Conservation (phyloP, 2,797 vertebrate species). For the Channallabes apus region DNA sequence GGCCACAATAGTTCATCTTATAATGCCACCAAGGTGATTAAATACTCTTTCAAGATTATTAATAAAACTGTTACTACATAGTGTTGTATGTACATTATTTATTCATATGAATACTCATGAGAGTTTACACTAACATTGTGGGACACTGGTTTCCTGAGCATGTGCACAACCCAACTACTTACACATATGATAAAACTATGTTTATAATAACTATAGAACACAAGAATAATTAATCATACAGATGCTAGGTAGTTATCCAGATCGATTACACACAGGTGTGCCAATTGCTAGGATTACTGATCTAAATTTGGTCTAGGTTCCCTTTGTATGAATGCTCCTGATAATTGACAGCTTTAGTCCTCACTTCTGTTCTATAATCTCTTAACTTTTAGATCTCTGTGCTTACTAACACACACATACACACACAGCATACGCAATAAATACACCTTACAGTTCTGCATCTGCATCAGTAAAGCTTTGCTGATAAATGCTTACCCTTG, state of each 20-base stretch:
- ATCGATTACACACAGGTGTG: not conserved
- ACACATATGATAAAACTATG: not conserved
- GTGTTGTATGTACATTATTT: not conserved
- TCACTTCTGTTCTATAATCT: not conserved
- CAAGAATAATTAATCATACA: not conserved
- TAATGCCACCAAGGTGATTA: not conserved
- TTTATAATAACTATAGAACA: not conserved
- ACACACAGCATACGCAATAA: not conserved
- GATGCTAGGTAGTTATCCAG: not conserved
- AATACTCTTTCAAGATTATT: not conserved
- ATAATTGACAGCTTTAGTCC: not conserved
- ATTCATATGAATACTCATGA: not conserved
- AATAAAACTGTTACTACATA: not conserved
- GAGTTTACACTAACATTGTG: not conserved
- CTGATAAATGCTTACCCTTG: conserved; percentile 60
- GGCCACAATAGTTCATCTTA: no score
- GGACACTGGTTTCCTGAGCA: not conserved
- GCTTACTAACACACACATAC: not conserved
- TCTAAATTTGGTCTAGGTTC: not conserved
- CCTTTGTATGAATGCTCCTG: not conserved
- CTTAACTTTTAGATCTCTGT: not conserved
- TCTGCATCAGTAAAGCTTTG: not conserved
- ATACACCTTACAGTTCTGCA: not conserved
- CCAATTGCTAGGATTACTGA: not conserved
- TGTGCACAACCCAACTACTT: not conserved